Evolutionary conservation across 2,888 invertebrate genomes (phyloP), one percentile per base, ranked within the genome.

Genomic region (Malachius bipustulatus): DNA sequence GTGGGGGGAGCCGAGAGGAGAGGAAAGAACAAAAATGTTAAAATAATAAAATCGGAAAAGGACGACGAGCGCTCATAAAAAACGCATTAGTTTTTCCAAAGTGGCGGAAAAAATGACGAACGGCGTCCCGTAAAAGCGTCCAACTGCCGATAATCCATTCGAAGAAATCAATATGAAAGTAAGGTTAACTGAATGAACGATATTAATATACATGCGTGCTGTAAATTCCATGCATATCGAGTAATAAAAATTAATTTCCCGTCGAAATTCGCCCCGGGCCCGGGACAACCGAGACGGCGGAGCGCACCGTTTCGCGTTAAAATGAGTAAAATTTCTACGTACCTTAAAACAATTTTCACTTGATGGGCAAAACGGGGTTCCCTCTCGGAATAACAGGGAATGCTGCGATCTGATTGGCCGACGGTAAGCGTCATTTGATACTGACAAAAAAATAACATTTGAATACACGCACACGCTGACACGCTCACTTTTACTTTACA

Each of bases 301-400:
- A 56, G 56, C 56, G 52, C 53, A 52, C 55, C 54, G 56, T 56
- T 60, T 62, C 59, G 55, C 51, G 54, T 56, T 62, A 62, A 63
- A 62, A 62, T 61, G 61, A 57, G 61, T 62, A 62, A 62, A 63
- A 62, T 63, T 47, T 62, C 59, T 62, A 63, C 63, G 56, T 63
- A 63, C 63, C 62, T 62, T 58, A 49, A n/a, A 56, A 60, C 60
- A 59, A 60, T 59, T 61, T 59, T 62, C 62, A 62, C 61, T 57
- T 59, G 58, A 59, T 57, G 57, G 57, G 59, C 55, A 56, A 57
- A 58, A 57, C 61, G 62, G 64, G 64, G 63, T 59, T 59, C 57
- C 54, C 59, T 55, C 50, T 51, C 47, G 52, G 49, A 47, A 55
- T 55, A 59, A 56, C 62, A 63, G 56, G 63, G 62, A 57, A 60